Evolutionary conservation across 2,888 invertebrate genomes (phyloP).

Genomic region (Drosophila emarginata): DNA sequence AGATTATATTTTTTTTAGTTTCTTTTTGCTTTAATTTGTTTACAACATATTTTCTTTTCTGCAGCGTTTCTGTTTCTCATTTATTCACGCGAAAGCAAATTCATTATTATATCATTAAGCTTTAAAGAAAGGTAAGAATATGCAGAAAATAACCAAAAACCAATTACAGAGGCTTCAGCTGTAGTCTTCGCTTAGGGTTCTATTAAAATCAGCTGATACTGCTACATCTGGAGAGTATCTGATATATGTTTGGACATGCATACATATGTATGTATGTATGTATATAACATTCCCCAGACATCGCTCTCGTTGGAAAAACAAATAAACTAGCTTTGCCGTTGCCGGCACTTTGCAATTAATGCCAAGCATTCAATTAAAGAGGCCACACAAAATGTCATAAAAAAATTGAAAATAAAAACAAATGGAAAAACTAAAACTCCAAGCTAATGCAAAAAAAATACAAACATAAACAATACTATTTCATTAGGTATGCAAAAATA

Average conservation of each 20-base stretch:
- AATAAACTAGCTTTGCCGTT: conserved; percentile 6
- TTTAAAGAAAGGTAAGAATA: background rate
- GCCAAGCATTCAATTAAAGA: conserved; percentile 64
- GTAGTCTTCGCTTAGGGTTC: too few relatives aligned
- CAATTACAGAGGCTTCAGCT: too few relatives aligned
- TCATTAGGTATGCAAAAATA: conserved; percentile 68
- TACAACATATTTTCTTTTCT: conserved; percentile 74
- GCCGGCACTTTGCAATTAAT: conserved; percentile 58
- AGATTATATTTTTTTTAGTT: conserved; percentile 77
- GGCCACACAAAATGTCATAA: conserved; percentile 17
- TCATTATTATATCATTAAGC: conserved; percentile 26
- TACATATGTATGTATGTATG: background rate
- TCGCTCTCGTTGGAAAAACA: background rate
- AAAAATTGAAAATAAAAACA: conserved; percentile 7
- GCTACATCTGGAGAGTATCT: too few relatives aligned
- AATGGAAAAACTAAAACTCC: background rate
- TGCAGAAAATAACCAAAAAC: conserved; percentile 18
- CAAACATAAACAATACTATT: conserved; percentile 45
- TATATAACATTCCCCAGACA: background rate
- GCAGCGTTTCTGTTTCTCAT: conserved; percentile 47
- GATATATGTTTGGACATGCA: too few relatives aligned
- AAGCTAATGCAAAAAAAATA: conserved; percentile 23
- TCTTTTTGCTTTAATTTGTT: conserved; percentile 76
- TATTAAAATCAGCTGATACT: conserved; percentile 40
- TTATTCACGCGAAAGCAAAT: conserved; percentile 42